Conservation (phyloP, 2,888 invertebrate genomes). For the Stenoptilia bipunctidactyla region DNA sequence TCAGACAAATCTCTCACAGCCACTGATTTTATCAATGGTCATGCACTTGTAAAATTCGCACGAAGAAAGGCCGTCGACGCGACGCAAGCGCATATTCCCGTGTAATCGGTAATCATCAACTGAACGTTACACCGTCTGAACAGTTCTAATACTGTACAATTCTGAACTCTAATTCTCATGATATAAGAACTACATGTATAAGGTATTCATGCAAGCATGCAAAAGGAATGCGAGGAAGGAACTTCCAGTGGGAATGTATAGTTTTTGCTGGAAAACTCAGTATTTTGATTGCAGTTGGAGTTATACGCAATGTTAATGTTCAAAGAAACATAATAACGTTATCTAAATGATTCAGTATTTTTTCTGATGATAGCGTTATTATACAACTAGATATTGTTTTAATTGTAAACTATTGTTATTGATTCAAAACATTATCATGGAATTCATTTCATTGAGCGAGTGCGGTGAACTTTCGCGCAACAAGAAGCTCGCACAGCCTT, state of each 20-base stretch:
- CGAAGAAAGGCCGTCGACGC: constrained; percentile 8
- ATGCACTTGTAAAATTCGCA: neutral
- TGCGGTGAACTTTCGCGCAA: constrained; percentile 55
- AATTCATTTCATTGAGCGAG: constrained; percentile 16
- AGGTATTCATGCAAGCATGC: neutral
- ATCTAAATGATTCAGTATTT: neutral
- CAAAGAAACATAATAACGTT: neutral
- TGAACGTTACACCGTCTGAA: constrained; percentile 9
- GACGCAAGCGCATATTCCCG: constrained; percentile 21
- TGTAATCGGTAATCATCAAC: constrained; percentile 27
- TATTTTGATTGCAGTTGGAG: too few relatives aligned
- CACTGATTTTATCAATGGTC: neutral
- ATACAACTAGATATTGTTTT: too few relatives aligned
- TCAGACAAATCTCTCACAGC: too few relatives aligned
- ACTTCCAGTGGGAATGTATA: neutral
- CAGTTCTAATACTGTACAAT: neutral
- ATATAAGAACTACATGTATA: neutral
- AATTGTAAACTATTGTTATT: too few relatives aligned
- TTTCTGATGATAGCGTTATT: too few relatives aligned
- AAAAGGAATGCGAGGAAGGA: neutral
- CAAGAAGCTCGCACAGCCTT: constrained; percentile 56
- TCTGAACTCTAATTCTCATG: neutral
- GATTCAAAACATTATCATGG: too few relatives aligned
- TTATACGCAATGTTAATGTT: neutral
- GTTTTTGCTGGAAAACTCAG: neutral